Evolutionary conservation across 2,888 invertebrate species (phyloP).

Genomic region (Eupithecia subumbrata): DNA sequence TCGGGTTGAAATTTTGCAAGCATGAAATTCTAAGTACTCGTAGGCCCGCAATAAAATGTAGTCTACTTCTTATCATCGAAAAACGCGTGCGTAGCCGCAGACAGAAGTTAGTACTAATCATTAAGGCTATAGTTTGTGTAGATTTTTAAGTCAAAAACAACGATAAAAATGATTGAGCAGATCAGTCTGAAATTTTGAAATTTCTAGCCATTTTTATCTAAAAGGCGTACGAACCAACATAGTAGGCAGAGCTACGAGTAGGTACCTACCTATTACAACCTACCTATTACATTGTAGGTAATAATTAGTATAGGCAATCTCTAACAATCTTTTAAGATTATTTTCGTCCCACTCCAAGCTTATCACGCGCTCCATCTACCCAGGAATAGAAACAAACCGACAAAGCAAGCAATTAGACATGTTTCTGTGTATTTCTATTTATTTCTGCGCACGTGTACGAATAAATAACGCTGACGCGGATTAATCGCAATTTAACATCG

Average conservation of each 20-base stretch:
- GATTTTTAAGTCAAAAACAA: neutral
- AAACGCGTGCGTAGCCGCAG: no score
- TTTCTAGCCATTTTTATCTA: neutral
- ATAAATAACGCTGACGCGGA: constrained; percentile 74
- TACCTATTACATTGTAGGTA: neutral
- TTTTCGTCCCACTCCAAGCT: constrained; percentile 5
- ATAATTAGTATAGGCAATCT: neutral
- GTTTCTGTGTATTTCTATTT: constrained; percentile 34
- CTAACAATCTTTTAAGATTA: neutral
- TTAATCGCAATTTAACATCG: constrained; percentile 77
- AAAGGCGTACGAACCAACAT: neutral
- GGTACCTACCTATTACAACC: no score
- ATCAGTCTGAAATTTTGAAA: neutral
- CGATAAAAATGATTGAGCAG: neutral
- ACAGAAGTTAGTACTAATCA: no score
- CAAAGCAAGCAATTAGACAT: constrained; percentile 31
- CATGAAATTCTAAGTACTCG: no score
- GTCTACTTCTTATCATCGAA: no score
- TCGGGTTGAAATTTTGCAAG: no score
- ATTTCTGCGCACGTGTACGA: constrained; percentile 58
- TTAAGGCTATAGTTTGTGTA: no score
- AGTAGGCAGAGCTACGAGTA: no score
- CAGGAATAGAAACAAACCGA: constrained; percentile 28
- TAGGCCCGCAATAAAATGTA: no score
- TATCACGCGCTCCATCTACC: constrained; percentile 27